A percentile compares a stretch with the other conserved stretches of the same genome.
Evolutionary conservation across 35 echinoderm and acorn worm species (phyloP).

Genomic region (Anneissia japonica): DNA sequence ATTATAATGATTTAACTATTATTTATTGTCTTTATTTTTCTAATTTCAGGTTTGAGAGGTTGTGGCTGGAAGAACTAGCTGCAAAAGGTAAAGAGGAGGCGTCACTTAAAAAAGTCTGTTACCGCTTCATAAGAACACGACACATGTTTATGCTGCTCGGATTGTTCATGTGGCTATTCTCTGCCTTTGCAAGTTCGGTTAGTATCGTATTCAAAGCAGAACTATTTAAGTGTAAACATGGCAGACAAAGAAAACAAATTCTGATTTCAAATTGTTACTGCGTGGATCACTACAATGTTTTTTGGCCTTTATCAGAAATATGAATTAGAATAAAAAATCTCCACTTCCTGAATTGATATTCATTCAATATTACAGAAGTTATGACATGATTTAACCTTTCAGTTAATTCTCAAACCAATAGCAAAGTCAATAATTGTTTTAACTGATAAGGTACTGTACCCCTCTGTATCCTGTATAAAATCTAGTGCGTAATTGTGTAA

Average conservation of each 20-base stretch:
- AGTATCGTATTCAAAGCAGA: constrained; percentile 16
- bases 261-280: neutral
- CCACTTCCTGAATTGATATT: neutral
- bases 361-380: no score
- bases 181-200: constrained; percentile 45
- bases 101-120: constrained; percentile 36
- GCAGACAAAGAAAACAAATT: neutral
- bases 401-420: no score
- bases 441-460: no score
- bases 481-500: no score
- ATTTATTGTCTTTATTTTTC: no score
- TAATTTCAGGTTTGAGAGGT: constrained; percentile 53
- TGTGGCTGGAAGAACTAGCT: constrained; percentile 67
- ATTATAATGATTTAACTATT: no score
- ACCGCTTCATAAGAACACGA: constrained; percentile 67
- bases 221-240: neutral
- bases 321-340: neutral
- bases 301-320: neutral
- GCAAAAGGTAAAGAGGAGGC: constrained; percentile 67
- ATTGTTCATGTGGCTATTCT: constrained; percentile 20
- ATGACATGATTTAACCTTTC: no score
- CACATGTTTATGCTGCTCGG: constrained; percentile 30
- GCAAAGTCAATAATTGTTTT: no score
- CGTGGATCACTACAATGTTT: neutral
- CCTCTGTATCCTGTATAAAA: no score